phyloP scores from a whole-genome alignment of 1,140 invertebrate genomes.

The Drosophila bifasciata region DNA sequence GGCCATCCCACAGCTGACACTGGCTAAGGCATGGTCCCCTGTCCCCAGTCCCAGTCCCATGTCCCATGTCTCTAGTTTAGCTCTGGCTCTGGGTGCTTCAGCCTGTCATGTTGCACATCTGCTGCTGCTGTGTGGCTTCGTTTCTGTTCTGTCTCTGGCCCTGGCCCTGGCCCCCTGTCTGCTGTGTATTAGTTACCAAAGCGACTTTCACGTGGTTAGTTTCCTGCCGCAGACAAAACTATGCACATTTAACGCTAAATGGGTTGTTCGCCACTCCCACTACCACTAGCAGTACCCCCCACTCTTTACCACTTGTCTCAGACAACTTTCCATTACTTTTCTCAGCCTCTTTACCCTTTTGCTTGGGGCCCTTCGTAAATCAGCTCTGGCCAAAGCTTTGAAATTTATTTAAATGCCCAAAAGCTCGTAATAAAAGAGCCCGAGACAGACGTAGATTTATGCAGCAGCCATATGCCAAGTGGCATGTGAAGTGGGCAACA shows the following conservation, averaged over 20 bases:
- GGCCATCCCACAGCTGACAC: slow-evolving; percentile 25
- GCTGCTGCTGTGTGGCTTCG: slow-evolving; percentile 27
- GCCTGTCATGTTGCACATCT: slow-evolving; percentile 74
- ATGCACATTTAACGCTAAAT: slow-evolving; percentile 74
- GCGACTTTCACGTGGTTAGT: slow-evolving; percentile 78
- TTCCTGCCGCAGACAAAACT: slow-evolving; percentile 66
- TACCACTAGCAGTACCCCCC: no score
- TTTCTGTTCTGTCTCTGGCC: background rate
- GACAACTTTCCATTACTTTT: no score
- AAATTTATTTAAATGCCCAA: slow-evolving; percentile 81
- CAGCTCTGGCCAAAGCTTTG: slow-evolving; percentile 69
- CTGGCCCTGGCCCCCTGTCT: background rate
- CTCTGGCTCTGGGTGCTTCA: slow-evolving; percentile 37
- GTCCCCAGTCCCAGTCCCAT: background rate
- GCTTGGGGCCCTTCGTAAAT: slow-evolving; percentile 52
- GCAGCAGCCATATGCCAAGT: slow-evolving; percentile 59
- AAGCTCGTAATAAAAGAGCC: slow-evolving; percentile 75
- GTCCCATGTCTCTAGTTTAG: slow-evolving; percentile 3
- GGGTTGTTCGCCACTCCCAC: slow-evolving; percentile 30
- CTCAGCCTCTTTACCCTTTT: background rate
- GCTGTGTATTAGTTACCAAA: slow-evolving; percentile 55
- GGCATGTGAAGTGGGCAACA: slow-evolving; percentile 60
- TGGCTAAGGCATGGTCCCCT: slow-evolving; percentile 25
- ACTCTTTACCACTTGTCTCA: no score
- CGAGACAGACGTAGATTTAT: slow-evolving; percentile 68